These are phyloP conservation scores for Zaprionus vittiger DNA, from an alignment of 1,140 invertebrate species.

Conservation along the genomic window DNA sequence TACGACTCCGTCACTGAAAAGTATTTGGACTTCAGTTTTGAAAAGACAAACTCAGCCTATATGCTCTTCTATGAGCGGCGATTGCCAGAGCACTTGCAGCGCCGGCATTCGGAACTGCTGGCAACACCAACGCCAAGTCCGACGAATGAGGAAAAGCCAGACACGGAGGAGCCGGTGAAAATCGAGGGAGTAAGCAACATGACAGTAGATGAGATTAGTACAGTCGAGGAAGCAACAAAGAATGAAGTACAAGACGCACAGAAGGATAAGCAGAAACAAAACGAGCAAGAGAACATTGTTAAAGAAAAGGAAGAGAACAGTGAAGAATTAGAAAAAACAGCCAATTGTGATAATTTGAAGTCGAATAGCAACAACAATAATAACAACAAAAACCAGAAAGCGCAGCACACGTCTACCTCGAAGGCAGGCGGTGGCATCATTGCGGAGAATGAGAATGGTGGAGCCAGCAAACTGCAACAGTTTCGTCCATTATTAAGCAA, in stretches of 20 bases:
- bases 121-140: constrained; percentile 73
- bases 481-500: constrained; percentile 87
- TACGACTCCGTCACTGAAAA: constrained; percentile 98
- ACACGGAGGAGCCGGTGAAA: constrained; percentile 43
- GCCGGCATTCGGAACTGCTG: constrained; percentile 70
- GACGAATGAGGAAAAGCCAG: constrained; percentile 59
- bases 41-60: constrained; percentile 98
- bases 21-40: constrained; percentile 98
- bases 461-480: constrained; percentile 50
- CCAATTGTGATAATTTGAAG: constrained; percentile 79
- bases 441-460: constrained; percentile 23
- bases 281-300: not conserved
- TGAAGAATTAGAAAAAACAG: constrained; percentile 69
- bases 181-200: constrained; percentile 27
- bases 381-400: constrained; percentile 51
- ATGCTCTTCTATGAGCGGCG: constrained; percentile 97
- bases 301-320: constrained; percentile 13
- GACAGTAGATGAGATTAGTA: not conserved
- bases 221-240: constrained; percentile 9
- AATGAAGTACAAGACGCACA: not conserved
- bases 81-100: constrained; percentile 74
- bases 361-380: constrained; percentile 68
- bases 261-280: constrained; percentile 10
- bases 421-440: constrained; percentile 54
- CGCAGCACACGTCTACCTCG: constrained; percentile 71